Conservation (phyloP, 2,888 invertebrate genomes). For the Spisula solida region DNA sequence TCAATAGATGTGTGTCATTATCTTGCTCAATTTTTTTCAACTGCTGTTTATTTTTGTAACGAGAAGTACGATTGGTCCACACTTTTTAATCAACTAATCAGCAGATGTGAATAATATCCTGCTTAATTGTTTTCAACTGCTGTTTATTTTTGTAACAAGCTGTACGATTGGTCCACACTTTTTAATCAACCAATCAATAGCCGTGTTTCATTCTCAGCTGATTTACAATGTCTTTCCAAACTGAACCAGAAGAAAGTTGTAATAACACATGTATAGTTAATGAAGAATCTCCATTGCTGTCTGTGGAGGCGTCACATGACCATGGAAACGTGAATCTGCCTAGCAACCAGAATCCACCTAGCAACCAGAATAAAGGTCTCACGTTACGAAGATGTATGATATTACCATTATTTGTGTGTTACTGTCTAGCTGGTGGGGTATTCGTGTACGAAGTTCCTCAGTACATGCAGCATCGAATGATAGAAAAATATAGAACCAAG, state of each 20-base stretch:
- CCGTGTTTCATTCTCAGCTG: neutral
- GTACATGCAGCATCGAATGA: conserved; percentile 49
- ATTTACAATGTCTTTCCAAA: neutral
- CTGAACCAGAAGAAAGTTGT: neutral
- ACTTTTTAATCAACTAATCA: neutral
- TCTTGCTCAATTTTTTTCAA: neutral
- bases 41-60: neutral
- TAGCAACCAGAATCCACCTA: neutral
- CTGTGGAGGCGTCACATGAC: neutral
- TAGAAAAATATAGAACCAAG: conserved; percentile 5
- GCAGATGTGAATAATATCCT: neutral
- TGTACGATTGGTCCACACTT: neutral
- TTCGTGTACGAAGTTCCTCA: conserved; percentile 50
- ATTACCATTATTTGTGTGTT: conserved; percentile 48
- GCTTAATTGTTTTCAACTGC: neutral
- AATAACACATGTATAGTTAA: neutral
- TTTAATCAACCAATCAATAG: neutral
- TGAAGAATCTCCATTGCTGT: neutral
- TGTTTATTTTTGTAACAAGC: neutral
- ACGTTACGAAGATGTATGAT: conserved; percentile 33
- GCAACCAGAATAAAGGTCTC: conserved; percentile 33
- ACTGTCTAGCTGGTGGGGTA: conserved; percentile 49
- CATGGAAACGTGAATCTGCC: neutral
- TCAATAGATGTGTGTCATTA: neutral
- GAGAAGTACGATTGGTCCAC: neutral